Evolutionary conservation across 1,140 invertebrate genomes (phyloP).

Genomic region (Himalopsyche phryganea): DNA sequence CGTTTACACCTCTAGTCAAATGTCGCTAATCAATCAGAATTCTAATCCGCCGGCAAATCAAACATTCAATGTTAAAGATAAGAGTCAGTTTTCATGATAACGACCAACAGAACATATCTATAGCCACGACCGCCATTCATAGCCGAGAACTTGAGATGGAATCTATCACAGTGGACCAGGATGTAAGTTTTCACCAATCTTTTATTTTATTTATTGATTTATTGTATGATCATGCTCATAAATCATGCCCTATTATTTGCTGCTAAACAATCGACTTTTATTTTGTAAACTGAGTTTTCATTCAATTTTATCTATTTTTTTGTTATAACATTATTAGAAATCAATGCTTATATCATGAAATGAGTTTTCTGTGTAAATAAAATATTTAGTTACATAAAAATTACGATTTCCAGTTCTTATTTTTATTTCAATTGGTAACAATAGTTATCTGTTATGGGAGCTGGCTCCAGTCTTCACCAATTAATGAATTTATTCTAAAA

Average conservation of each 20-base stretch:
- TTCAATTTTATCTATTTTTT: too few relatives aligned
- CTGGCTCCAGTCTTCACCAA: too few relatives aligned
- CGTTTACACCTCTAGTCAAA: constrained; percentile 44
- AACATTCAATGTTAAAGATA: constrained; percentile 47
- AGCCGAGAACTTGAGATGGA: constrained; percentile 25
- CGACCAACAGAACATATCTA: constrained; percentile 35
- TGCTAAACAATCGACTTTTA: constrained; percentile 5
- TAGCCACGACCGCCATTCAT: constrained; percentile 28
- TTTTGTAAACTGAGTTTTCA: too few relatives aligned
- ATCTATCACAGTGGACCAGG: constrained; percentile 66
- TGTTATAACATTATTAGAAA: too few relatives aligned
- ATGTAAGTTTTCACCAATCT: constrained; percentile 58
- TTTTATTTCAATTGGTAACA: too few relatives aligned
- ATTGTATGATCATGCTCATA: constrained; percentile 38
- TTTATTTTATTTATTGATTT: too few relatives aligned
- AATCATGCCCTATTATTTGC: not conserved
- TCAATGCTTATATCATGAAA: too few relatives aligned
- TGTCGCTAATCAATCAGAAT: constrained; percentile 37
- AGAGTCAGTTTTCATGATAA: constrained; percentile 71
- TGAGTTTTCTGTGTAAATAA: too few relatives aligned
- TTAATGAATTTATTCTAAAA: too few relatives aligned
- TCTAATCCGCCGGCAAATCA: constrained; percentile 10
- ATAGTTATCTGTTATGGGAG: too few relatives aligned
- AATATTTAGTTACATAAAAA: too few relatives aligned
- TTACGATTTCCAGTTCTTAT: too few relatives aligned